Conservation (phyloP, 2,888 invertebrate genomes). For the Xestia sexstrigata region DNA sequence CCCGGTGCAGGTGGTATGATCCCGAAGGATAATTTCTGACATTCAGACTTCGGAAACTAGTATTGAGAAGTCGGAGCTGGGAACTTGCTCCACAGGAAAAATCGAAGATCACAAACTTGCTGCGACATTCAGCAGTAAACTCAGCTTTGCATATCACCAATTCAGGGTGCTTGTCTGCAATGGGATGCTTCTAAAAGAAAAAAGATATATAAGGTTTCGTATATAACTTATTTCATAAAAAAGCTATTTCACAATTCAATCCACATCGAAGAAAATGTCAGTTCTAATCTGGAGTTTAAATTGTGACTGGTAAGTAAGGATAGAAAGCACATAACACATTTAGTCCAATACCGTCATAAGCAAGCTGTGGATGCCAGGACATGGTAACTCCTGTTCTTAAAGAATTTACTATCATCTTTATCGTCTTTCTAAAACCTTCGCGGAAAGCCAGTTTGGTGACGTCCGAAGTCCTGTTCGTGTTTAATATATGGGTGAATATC, state of each 20-base stretch:
- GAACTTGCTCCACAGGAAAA: background rate
- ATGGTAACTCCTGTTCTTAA: no score
- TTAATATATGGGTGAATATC: background rate
- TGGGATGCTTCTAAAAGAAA: background rate
- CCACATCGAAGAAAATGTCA: background rate
- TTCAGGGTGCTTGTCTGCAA: background rate
- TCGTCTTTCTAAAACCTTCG: background rate
- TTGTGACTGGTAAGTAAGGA: background rate
- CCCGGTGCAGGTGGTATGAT: background rate
- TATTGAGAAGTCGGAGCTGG: background rate
- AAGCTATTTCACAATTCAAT: background rate
- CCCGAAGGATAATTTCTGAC: background rate
- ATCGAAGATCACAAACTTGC: background rate
- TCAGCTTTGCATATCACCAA: background rate
- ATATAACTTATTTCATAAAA: background rate
- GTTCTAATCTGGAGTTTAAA: background rate
- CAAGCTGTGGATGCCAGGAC: background rate
- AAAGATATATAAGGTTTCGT: background rate
- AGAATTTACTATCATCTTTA: background rate
- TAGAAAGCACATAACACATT: background rate
- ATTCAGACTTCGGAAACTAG: background rate
- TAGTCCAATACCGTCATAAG: background rate
- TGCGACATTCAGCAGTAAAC: background rate
- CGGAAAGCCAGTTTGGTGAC: background rate
- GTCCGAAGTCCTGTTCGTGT: background rate